Base-by-base conservation (phyloP, 2,797 vertebrate species). In the Syncerus caffer region DNA sequence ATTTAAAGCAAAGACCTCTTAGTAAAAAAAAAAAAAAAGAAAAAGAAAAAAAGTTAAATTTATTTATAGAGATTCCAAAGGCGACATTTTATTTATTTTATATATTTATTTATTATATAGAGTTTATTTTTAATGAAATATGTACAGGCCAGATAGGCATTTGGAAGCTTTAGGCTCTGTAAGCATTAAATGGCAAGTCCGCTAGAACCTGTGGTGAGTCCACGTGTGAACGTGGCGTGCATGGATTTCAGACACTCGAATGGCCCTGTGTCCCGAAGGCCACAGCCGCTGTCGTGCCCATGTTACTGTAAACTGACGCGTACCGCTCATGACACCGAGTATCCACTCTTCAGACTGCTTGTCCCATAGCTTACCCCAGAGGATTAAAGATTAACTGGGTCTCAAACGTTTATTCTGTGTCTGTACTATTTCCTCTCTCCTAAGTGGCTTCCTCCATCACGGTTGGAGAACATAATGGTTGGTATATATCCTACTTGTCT, bases 21-120 rank as follows among this genome's bases (percentile, higher is more conserved):
- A 99, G 98, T 99, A 89, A 95, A 71, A 83, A 50, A 16, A 12
- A 16, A 12, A 98, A 98, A 98, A 98, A 98, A 93, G 94, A 98
- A 60, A 34, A 94, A 95, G 53, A 55, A 50, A 16, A 98, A 98
- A 99, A 98, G 98, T 99, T 99, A 99, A 99, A 99, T 99, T 99
- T 99, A 99, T 99, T 99, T 99, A 99, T 99, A 99, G 99, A 99
- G 99, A 99, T 99, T 99, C 99, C 99, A 99, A 99, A 98, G 99
- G 99, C 99, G 99, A 99, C 99, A 99, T 99, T 99, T 99, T 99
- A 99, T 99, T 99, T 99, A 99, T 99, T 99, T 99, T 99, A 99
- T 99, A 99, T 99, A 99, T 99, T 99, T 99, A 99, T 99, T 99
- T 99, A 99, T 99, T 99, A 99, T 99, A 99, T 99, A 99, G 99